Evolutionary conservation across 1,140 invertebrate species (phyloP).

Genomic region (Panonychus citri): DNA sequence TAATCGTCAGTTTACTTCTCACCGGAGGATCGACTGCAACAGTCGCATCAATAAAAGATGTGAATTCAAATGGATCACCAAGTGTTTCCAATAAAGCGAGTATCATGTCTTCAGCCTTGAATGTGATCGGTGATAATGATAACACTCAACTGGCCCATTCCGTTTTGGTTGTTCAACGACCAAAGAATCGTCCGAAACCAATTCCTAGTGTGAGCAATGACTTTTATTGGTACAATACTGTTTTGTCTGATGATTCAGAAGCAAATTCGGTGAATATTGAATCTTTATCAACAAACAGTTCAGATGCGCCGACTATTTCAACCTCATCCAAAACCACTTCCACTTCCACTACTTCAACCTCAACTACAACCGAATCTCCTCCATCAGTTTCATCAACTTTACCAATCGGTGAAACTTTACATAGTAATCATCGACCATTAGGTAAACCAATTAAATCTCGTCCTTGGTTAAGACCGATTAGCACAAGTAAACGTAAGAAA

Average conservation of each 20-base stretch:
- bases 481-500: background rate
- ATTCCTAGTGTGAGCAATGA: too few relatives aligned
- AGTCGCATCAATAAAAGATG: too few relatives aligned
- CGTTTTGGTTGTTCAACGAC: conserved; percentile 2
- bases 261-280: too few relatives aligned
- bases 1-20: too few relatives aligned
- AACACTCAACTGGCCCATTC: conserved; percentile 7
- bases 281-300: too few relatives aligned
- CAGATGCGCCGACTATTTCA: background rate
- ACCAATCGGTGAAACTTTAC: background rate
- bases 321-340: background rate
- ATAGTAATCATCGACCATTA: background rate
- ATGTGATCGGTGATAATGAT: conserved; percentile 5
- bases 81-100: background rate
- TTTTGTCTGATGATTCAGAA: too few relatives aligned
- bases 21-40: too few relatives aligned
- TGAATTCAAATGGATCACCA: background rate
- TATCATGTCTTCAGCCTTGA: conserved; percentile 4
- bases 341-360: background rate
- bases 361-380: background rate
- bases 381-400: background rate
- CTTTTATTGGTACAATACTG: too few relatives aligned
- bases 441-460: background rate
- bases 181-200: background rate
- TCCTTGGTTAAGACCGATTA: background rate